A percentile compares a stretch with the other conserved stretches of the same genome.
Conservation (phyloP, 2,888 invertebrate species). For the Erebia ligea region DNA sequence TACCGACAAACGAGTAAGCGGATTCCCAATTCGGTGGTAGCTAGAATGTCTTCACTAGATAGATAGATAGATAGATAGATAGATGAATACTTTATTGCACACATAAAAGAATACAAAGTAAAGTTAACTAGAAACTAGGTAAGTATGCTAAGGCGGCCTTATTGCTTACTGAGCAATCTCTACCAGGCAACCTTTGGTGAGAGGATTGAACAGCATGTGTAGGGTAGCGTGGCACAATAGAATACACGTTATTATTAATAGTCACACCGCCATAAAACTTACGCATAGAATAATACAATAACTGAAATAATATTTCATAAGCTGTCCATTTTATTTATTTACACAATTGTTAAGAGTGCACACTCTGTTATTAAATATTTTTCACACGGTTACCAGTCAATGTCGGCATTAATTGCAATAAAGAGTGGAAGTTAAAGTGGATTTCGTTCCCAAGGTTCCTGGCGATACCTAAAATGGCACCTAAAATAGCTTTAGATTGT, state of each 20-base stretch:
- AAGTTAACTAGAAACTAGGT: too few relatives aligned
- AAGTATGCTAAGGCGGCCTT: too few relatives aligned
- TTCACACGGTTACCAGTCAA: slow-evolving; percentile 31
- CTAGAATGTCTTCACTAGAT: not conserved
- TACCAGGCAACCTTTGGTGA: too few relatives aligned
- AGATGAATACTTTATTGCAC: too few relatives aligned
- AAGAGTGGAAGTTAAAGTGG: slow-evolving; percentile 25
- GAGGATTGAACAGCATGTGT: too few relatives aligned
- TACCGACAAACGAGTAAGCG: too few relatives aligned
- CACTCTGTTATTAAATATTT: slow-evolving; percentile 29
- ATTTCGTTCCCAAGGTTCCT: slow-evolving; percentile 36
- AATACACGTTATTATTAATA: too few relatives aligned
- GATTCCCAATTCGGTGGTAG: not conserved
- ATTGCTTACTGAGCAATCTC: too few relatives aligned
- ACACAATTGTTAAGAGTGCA: slow-evolving; percentile 56
- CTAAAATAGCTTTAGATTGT: slow-evolving; percentile 21
- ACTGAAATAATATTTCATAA: slow-evolving; percentile 31
- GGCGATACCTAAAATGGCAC: slow-evolving; percentile 11
- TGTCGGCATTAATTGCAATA: slow-evolving; percentile 29
- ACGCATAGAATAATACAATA: not conserved
- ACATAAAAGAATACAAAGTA: too few relatives aligned
- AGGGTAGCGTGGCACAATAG: too few relatives aligned
- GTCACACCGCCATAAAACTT: not conserved
- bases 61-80: too few relatives aligned
- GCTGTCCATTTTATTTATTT: slow-evolving; percentile 56